Conservation (phyloP, 2,888 invertebrate species). For the Melanophora roralis region DNA sequence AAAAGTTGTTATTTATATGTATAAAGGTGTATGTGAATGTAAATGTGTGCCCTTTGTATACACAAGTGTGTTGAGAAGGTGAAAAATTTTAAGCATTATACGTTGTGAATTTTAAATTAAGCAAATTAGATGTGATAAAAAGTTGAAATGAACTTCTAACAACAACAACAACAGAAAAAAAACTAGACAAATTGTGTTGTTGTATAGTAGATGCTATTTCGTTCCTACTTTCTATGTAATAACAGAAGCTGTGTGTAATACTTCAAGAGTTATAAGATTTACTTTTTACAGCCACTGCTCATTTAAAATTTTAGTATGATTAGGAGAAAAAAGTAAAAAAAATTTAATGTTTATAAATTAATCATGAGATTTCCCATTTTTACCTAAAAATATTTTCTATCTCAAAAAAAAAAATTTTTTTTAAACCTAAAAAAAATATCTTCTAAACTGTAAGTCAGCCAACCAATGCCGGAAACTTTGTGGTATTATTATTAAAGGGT, state of each 20-base stretch:
- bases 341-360: conserved; percentile 64
- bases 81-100: conserved; percentile 60
- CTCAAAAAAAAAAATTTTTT: not conserved
- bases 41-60: conserved; percentile 5
- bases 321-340: not conserved
- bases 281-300: not conserved
- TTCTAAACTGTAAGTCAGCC: not conserved
- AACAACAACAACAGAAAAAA: conserved; percentile 1
- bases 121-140: conserved; percentile 62
- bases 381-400: conserved; percentile 44
- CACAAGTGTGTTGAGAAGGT: conserved; percentile 49
- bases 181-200: conserved; percentile 53
- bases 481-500: conserved; percentile 55
- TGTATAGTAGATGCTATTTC: not conserved
- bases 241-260: conserved; percentile 56
- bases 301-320: not conserved
- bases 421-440: conserved; percentile 15
- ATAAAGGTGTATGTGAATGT: not conserved
- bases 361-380: conserved; percentile 62
- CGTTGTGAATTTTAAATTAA: conserved; percentile 62
- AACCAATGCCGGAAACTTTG: conserved; percentile 39
- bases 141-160: conserved; percentile 44
- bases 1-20: conserved; percentile 20
- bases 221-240: conserved; percentile 10
- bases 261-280: conserved; percentile 40